phyloP scores from a whole-genome alignment of 2,888 invertebrate species.

The Adineta ricciae region DNA sequence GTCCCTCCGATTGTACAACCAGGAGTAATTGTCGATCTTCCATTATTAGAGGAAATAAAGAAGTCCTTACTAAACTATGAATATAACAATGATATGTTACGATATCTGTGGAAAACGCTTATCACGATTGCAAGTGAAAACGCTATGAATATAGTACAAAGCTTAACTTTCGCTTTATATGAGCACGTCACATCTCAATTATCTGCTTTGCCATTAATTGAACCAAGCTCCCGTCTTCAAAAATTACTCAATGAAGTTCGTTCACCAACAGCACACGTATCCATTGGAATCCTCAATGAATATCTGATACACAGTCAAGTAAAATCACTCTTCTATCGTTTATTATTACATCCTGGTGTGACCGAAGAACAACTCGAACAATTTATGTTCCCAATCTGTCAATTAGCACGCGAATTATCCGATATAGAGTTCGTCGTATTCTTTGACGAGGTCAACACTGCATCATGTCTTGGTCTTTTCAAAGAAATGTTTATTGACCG shows the following conservation, averaged over 20 bases:
- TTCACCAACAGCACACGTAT: not conserved
- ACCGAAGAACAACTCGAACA: not conserved
- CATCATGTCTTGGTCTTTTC: not conserved
- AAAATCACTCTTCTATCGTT: not conserved
- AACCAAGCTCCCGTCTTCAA: not conserved
- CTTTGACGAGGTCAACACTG: not conserved
- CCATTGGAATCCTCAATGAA: not conserved
- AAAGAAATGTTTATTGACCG: slow-evolving; percentile 10
- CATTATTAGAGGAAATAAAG: not conserved
- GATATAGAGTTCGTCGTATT: not conserved
- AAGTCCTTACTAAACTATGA: not conserved
- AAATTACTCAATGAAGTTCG: not conserved
- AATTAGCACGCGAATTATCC: not conserved
- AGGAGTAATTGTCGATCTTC: not conserved
- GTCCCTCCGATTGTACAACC: not conserved
- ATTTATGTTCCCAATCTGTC: not conserved
- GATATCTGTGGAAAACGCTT: not conserved
- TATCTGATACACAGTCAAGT: not conserved
- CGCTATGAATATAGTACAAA: not conserved
- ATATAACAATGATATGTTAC: not conserved
- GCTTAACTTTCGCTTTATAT: not conserved
- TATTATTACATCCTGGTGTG: not conserved
- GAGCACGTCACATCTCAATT: not conserved
- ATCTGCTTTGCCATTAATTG: not conserved
- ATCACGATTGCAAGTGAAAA: not conserved